phyloP scores from a whole-genome alignment of 2,888 invertebrate species.

The Lycaena phlaeas region DNA sequence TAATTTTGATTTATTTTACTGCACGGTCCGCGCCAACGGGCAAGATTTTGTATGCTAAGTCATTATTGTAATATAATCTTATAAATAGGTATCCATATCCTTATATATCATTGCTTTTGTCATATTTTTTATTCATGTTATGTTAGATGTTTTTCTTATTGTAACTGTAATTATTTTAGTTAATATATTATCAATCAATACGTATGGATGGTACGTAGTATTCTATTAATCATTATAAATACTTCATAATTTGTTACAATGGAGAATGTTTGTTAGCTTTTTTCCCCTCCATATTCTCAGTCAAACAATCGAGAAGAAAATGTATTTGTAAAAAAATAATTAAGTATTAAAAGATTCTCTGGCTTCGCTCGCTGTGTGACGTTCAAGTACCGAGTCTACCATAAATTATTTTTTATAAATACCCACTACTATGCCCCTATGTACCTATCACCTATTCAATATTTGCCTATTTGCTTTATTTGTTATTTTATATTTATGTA shows the following conservation, averaged over 20 bases:
- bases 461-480: no score
- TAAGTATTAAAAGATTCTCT: no score
- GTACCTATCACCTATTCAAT: no score
- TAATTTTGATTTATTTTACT: constrained; percentile 4
- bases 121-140: constrained; percentile 7
- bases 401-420: no score
- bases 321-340: no score
- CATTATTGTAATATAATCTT: constrained; percentile 6
- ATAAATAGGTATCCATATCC: neutral
- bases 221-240: neutral
- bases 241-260: neutral
- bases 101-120: constrained; percentile 5
- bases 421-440: no score
- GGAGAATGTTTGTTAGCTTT: no score
- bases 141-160: constrained; percentile 6
- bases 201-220: constrained; percentile 4
- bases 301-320: no score
- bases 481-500: no score
- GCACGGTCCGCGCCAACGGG: constrained; percentile 1
- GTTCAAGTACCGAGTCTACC: no score
- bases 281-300: no score
- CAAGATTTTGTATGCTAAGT: constrained; percentile 5
- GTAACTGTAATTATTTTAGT: constrained; percentile 4
- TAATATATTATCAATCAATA: neutral
- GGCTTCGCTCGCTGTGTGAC: no score